Evolutionary conservation across 1,140 invertebrate genomes (phyloP), one percentile per base, ranked within the genome.

Genomic region (Himalopsyche phryganea): DNA sequence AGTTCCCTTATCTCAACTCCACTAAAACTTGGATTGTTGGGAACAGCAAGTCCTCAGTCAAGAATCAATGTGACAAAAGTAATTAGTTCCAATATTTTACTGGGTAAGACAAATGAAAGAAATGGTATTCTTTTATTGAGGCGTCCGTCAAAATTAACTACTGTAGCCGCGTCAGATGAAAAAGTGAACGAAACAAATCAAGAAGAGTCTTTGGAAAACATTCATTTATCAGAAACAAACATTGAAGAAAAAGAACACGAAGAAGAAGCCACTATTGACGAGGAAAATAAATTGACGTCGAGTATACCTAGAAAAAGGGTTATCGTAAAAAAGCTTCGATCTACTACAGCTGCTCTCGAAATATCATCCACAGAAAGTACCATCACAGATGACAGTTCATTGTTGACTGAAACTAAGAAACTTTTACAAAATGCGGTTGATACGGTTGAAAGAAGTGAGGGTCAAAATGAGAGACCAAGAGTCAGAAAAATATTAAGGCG

Each of bases 151-250:
- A 44, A 17, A 32, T 15, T 50, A 13, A 17, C 57, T 7, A 46
- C 14, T 14, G 15, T 23, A 32, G 48, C 23, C 10, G n/a, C 38
- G 4, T 38, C 20, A 40, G 18, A 41, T 9, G 14, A 55, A 20
- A 47, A 49, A 32, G n/a, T 13, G 9, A 28, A 32, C 36, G 41
- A 40, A 38, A 53, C 15, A 44, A 49, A 52, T 35, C 36, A 67
- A 15, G 74, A 78, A 53, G 75, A 75, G 50, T 79, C 78, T 68
- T 71, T 68, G 23, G 81, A 81, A 66, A 78, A 80, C 58, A 80
- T 82, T 57, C 71, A 75, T 56, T 62, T 82, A 32, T 82, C 81
- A 2, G 80, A 81, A 69, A 79, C 72, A 61, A 78, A 78, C 45
- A 79, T 81, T 60, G 71, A 75, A 65, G 80, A 81, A 72, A 80